phyloP scores from a whole-genome alignment of 2,888 invertebrate species.

The Hydraecia micacea region DNA sequence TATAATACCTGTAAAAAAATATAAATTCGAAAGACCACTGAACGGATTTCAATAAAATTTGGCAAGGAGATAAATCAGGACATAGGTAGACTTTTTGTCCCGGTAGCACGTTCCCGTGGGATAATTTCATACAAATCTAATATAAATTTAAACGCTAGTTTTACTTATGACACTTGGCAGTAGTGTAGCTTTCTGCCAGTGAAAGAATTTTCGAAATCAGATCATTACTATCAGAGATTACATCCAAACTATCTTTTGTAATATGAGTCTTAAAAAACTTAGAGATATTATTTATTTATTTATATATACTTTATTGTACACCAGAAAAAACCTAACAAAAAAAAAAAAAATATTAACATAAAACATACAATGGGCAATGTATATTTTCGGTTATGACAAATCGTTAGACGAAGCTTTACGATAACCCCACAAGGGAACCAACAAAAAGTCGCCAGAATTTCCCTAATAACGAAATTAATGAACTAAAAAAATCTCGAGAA shows the following conservation, averaged over 20 bases:
- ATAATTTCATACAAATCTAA: not conserved
- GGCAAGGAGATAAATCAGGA: not conserved
- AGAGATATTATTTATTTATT: slow-evolving; percentile 3
- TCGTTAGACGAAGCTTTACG: not conserved
- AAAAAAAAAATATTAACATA: too few species aligned
- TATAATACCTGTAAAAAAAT: not conserved
- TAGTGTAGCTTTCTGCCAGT: not conserved
- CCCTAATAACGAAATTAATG: slow-evolving; percentile 52
- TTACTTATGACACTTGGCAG: not conserved
- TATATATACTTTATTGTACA: too few species aligned
- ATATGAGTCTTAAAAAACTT: not conserved
- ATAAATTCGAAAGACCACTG: not conserved
- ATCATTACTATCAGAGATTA: not conserved
- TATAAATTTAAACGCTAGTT: not conserved
- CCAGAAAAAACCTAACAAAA: too few species aligned
- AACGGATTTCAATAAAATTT: not conserved
- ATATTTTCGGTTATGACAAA: slow-evolving; percentile 20
- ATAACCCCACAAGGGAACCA: slow-evolving; percentile 6
- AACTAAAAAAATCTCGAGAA: slow-evolving; percentile 44
- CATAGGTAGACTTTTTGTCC: not conserved
- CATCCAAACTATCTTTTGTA: not conserved
- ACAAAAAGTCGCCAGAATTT: slow-evolving; percentile 13
- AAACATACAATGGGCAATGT: too few species aligned
- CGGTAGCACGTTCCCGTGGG: not conserved
- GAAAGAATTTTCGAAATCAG: not conserved